Evolutionary conservation across 2,797 vertebrate species (phyloP), one percentile per base, ranked within the genome.

Genomic region (Novumbra hubbsi): DNA sequence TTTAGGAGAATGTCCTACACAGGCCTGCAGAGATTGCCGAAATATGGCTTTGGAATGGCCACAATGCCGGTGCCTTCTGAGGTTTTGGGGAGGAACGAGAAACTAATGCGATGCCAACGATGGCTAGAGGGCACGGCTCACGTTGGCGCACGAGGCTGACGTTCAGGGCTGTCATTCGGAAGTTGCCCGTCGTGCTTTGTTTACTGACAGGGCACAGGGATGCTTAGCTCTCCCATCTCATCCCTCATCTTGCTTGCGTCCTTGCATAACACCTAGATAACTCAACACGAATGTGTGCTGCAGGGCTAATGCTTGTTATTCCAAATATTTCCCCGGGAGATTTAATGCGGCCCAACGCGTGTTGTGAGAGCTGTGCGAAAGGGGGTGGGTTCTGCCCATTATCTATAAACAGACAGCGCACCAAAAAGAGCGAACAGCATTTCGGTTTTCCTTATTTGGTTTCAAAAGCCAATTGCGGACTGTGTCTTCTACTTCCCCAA

Each of bases 241-340:
- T 27, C 41, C 21, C 71, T 48, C 63, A 70, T 64, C 70, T 69
- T 52, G 73, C 73, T 66, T n/a, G 38, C 64, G 57, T 52, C 38
- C 57, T 63, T 49, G 57, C 70, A 68, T 49, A 74, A 74, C 72
- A 79, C 83, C 77, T 83, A 84, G 75, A 82, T 79, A 77, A 71
- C 12, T 76, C 15, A 63, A 80, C 7, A 27, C 6, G 67, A 73
- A 32, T 65, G 63, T 14, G 60, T 60, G 34, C 63, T 50, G 17
- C 4, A n/a, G 52, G 71, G 78, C 57, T 14, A 49, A 32, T n/a
- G 32, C 4, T 41, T 14, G 41, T 64, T 65, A 4, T 71, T 75
- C 24, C 64, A 5, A 70, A 70, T 72, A 65, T 52, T 41, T 73
- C 55, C 55, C 60, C 48, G 57, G 76, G 16, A 27, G 55, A 49